Evolutionary conservation across 2,888 invertebrate genomes (phyloP).

Genomic region (Leptinotarsa haldemani): DNA sequence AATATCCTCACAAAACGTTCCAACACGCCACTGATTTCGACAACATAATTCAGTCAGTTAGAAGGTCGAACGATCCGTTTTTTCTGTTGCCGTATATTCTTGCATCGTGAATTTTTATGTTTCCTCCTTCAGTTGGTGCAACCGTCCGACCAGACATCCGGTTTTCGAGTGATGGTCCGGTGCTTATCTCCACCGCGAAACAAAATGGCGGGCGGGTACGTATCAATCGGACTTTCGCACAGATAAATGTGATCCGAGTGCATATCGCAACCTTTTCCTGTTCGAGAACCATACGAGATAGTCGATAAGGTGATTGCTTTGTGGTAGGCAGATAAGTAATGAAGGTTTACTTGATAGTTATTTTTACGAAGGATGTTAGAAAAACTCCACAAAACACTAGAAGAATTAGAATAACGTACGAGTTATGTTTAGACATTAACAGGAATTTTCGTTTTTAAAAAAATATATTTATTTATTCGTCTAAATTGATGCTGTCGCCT

Average conservation of each 20-base stretch:
- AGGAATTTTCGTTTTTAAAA: too few relatives aligned
- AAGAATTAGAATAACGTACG: too few relatives aligned
- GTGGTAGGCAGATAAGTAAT: neutral
- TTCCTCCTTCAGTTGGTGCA: conserved; percentile 46
- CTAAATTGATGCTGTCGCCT: too few relatives aligned
- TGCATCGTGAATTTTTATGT: conserved; percentile 48
- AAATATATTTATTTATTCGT: too few relatives aligned
- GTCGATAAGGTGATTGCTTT: neutral
- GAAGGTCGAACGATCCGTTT: conserved; percentile 19
- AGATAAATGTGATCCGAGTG: neutral
- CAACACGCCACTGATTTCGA: conserved; percentile 7
- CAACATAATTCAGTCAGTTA: conserved; percentile 18
- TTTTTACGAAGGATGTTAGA: too few relatives aligned
- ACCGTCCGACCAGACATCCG: conserved; percentile 54
- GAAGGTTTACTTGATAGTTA: too few relatives aligned
- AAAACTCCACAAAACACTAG: too few relatives aligned
- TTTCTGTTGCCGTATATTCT: conserved; percentile 23
- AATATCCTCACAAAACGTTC: neutral
- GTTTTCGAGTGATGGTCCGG: conserved; percentile 44
- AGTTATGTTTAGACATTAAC: too few relatives aligned
- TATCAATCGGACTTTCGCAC: conserved; percentile 5
- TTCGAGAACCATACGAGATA: neutral
- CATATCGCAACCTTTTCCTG: conserved; percentile 9
- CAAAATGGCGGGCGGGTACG: conserved; percentile 6
- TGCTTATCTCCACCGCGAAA: conserved; percentile 29